Evolutionary conservation across 2,113 vertebrate species (phyloP), one percentile per base, ranked within the genome.

Genomic region (Eira barbara): DNA sequence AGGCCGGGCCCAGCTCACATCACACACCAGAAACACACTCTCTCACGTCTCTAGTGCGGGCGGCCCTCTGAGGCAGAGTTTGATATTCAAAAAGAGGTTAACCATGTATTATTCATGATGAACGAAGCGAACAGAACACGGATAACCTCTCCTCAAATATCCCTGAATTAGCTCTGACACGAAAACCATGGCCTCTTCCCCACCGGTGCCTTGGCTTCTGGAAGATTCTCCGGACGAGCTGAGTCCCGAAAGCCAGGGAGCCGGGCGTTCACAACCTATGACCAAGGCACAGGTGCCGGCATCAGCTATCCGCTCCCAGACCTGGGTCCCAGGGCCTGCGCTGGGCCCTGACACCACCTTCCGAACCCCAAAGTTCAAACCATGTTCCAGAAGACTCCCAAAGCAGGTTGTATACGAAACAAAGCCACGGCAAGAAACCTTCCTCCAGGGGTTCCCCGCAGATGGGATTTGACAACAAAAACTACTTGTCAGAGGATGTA

Each of bases 71-170:
- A 97, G 88, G 95, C 85, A 93, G 63, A 95, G 92, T 96, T 39
- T 42, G 89, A 97, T 90, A 95, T 94, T 93, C 96, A 95, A 94
- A 97, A 90, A 90, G 95, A 97, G 95, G 96, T 92, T 97, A 96
- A 81, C 94, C 97, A 45, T 94, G 96, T 94, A 88, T 94, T 95
- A 92, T 90, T 96, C 87, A 52, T 81, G 76, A 88, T 0, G 52
- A 93, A 81, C 27, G 65, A 59, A 71, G 95, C 18, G 78, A 97
- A 96, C 91, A 94, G n/a, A 59, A 52, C 95, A 95, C 4, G n/a
- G 96, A 82, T 94, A 94, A 96, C 97, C 97, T 95, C 94, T 96
- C 94, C 92, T 97, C 93, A 97, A 94, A 96, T 59, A 94, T 88
- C 96, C 83, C 52, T 1, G 34, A 89, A 55, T 2, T 2, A 39